phyloP scores from a whole-genome alignment of 2,888 invertebrate species.

The Machimus rusticus region DNA sequence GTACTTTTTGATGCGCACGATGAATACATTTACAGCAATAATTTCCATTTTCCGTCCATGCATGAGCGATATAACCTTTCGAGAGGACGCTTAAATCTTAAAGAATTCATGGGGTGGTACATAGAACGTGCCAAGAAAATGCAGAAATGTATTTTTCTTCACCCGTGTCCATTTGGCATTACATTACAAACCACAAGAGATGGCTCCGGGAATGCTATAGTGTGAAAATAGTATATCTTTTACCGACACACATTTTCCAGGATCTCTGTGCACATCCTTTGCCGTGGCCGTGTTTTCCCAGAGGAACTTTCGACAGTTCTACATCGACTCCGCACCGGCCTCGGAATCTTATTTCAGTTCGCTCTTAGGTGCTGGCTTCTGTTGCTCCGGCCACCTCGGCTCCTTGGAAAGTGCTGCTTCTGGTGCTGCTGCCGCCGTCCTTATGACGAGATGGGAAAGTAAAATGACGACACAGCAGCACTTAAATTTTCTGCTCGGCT shows the following conservation, averaged over 20 bases:
- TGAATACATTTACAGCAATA: slow-evolving; percentile 7
- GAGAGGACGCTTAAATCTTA: slow-evolving; percentile 11
- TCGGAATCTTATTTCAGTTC: slow-evolving; percentile 22
- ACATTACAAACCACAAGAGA: slow-evolving; percentile 31
- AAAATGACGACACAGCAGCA: slow-evolving; percentile 43
- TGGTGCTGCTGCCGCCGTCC: background rate
- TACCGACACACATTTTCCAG: slow-evolving; percentile 2
- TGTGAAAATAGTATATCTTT: slow-evolving; percentile 35
- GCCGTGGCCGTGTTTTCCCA: slow-evolving; percentile 13
- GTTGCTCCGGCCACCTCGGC: background rate
- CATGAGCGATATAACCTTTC: background rate
- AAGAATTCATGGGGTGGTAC: background rate
- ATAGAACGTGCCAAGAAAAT: background rate
- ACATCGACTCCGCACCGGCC: background rate
- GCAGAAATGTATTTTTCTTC: slow-evolving; percentile 24
- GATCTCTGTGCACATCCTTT: slow-evolving; percentile 15
- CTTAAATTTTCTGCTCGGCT: slow-evolving; percentile 42
- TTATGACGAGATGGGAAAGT: slow-evolving; percentile 38
- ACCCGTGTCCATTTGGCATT: slow-evolving; percentile 35
- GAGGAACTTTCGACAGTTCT: slow-evolving; percentile 34
- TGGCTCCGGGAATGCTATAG: slow-evolving; percentile 18
- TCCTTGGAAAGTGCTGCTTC: background rate
- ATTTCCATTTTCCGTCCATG: background rate
- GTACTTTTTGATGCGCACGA: background rate
- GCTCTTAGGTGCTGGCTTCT: slow-evolving; percentile 16